phyloP scores from a whole-genome alignment of 2,113 vertebrate species.

The Lampris incognitus region DNA sequence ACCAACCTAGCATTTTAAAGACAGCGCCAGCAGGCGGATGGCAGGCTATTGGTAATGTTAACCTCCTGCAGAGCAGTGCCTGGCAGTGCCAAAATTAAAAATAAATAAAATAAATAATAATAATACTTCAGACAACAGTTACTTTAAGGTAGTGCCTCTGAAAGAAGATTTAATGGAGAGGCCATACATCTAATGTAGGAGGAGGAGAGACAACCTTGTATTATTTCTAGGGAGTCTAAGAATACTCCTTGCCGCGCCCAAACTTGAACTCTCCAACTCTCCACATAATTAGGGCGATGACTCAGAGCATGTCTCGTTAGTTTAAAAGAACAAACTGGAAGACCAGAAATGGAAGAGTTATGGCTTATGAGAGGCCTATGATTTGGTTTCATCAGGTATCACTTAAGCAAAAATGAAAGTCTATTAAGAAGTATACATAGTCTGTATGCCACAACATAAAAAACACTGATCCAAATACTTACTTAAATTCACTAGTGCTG shows the following conservation, averaged over 20 bases:
- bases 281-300: slow-evolving; percentile 42
- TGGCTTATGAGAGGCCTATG: slow-evolving; percentile 10
- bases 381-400: neutral
- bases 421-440: no score
- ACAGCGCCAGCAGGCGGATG: neutral
- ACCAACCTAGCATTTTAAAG: slow-evolving; percentile 51
- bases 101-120: neutral
- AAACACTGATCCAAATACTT: no score
- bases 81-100: slow-evolving; percentile 8
- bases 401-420: no score
- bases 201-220: slow-evolving; percentile 15
- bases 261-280: slow-evolving; percentile 34
- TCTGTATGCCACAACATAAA: no score
- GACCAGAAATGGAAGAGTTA: slow-evolving; percentile 18
- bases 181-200: slow-evolving; percentile 1
- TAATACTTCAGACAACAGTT: neutral
- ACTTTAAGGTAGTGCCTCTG: slow-evolving; percentile 16
- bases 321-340: slow-evolving; percentile 34
- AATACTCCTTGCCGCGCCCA: slow-evolving; percentile 22
- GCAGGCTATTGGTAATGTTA: slow-evolving; percentile 11
- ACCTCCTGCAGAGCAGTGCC: neutral
- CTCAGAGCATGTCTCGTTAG: slow-evolving; percentile 35
- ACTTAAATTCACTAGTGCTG: no score
- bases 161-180: neutral
- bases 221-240: slow-evolving; percentile 34